Evolutionary conservation across 1,140 invertebrate species (phyloP).

Genomic region (Schmidtea mediterranea): DNA sequence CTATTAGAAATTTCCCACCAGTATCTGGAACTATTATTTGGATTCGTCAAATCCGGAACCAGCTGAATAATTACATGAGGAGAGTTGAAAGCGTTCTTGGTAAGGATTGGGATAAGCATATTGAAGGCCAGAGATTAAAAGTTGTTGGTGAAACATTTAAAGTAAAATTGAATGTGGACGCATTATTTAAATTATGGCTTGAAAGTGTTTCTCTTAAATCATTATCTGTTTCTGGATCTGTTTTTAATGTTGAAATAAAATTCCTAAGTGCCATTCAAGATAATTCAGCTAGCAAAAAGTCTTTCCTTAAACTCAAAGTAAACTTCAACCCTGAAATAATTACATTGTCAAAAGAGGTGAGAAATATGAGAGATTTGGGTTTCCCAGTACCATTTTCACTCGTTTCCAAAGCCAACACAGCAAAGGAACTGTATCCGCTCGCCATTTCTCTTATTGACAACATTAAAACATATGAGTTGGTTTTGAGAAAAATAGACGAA

Average conservation of each 20-base stretch:
- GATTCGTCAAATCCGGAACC: conserved; percentile 89
- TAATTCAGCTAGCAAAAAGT: conserved; percentile 29
- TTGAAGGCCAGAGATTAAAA: conserved; percentile 91
- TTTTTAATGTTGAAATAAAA: conserved; percentile 59
- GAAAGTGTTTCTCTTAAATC: conserved; percentile 57
- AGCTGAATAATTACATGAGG: conserved; percentile 77
- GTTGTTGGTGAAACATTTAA: conserved; percentile 87
- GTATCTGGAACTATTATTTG: conserved; percentile 90
- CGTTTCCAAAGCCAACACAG: conserved; percentile 92
- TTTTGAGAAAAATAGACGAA: conserved; percentile 7
- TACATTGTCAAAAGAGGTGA: conserved; percentile 71
- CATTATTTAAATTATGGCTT: conserved; percentile 40
- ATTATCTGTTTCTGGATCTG: conserved; percentile 62
- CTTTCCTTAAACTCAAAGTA: conserved; percentile 55
- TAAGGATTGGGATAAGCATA: conserved; percentile 94
- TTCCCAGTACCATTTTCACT: conserved; percentile 86
- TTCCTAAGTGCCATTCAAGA: conserved; percentile 45
- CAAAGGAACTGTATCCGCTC: conserved; percentile 90
- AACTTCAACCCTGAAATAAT: conserved; percentile 96
- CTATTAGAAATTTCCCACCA: conserved; percentile 67
- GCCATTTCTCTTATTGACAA: conserved; percentile 93
- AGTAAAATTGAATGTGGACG: conserved; percentile 68
- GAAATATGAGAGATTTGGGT: conserved; percentile 56
- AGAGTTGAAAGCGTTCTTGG: conserved; percentile 87
- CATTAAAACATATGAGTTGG: conserved; percentile 63